Evolutionary conservation across 1,140 invertebrate species (phyloP), one percentile per base, ranked within the genome.

Genomic region (Camponotus vicinus): DNA sequence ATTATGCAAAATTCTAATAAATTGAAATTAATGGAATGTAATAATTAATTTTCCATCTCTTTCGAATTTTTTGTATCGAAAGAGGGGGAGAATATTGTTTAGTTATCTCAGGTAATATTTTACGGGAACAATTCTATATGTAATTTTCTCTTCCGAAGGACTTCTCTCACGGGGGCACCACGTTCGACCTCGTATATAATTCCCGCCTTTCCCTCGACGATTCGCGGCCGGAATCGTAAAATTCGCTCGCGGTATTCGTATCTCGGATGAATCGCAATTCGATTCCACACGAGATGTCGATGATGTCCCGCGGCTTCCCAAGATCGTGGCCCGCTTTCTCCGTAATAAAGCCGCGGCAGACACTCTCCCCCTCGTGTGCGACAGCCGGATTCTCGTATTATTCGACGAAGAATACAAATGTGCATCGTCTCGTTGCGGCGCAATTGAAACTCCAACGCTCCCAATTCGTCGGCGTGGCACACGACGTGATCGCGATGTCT

Each of bases 261-360:
- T 70, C 67, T 64, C 27, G 59, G 18, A 13, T 45, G 27, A 71
- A 71, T 82, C 78, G 79, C 18, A 13, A 66, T n/a, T 71, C 78
- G 78, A 71, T 57, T 80, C 9, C 64, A 21, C 34, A 42, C 64
- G 49, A 69, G 34, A 80, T 32, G 37, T 69, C 63, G 76, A 79
- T 34, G 70, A 71, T 59, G 66, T 57, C n/a, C n/a, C 32, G 40
- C 42, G 61, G n/a, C 18, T 52, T 78, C 32, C 64, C 49, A 27
- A 3, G 78, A 27, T 27, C 34, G 66, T 52, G 78, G 45, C 63
- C 78, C 66, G 78, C 49, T 80, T 80, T 80, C 78, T 45, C 66
- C 64, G 9, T 37, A 66, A 55, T 77, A 78, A 64, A 66, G 32
- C 11, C 76, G 7, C 40, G 27, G 32, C 18, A 55, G 42, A 21